These are phyloP conservation scores for Calidris pugnax DNA, from an alignment of 2,113 vertebrate genomes.

Conservation along the genomic window DNA sequence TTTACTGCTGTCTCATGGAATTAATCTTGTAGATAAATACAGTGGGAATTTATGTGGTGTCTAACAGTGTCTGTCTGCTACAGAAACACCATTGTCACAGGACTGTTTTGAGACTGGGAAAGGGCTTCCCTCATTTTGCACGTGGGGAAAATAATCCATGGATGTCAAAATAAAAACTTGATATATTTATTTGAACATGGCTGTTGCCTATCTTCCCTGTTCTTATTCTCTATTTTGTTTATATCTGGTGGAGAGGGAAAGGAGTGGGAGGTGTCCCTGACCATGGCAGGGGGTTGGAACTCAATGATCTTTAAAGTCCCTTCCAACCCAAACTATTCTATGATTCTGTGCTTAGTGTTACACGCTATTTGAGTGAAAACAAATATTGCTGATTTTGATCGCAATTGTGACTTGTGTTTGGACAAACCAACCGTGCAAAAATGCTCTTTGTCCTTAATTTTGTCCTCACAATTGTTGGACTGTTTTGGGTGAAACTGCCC, in stretches of 20 bases:
- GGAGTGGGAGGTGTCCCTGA: not conserved
- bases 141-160: not conserved
- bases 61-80: not conserved
- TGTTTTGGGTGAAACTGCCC: not conserved
- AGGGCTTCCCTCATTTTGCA: not conserved
- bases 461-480: not conserved
- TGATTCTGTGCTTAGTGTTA: not conserved
- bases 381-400: not conserved
- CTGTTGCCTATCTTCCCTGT: rapidly evolving
- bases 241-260: not conserved
- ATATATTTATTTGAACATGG: not conserved
- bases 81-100: not conserved
- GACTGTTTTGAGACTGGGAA: not conserved
- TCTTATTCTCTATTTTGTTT: not conserved
- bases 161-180: not conserved
- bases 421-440: not conserved
- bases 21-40: not conserved
- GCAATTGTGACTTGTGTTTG: not conserved
- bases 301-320: not conserved
- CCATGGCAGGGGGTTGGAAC: not conserved
- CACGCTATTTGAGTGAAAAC: not conserved
- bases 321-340: not conserved
- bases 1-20: not conserved
- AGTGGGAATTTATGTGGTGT: not conserved
- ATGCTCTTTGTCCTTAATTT: not conserved